A percentile compares a stretch with the other conserved stretches of the same genome.
Evolutionary conservation across 2,113 vertebrate genomes (phyloP).

Genomic region (Mesocricetus auratus): DNA sequence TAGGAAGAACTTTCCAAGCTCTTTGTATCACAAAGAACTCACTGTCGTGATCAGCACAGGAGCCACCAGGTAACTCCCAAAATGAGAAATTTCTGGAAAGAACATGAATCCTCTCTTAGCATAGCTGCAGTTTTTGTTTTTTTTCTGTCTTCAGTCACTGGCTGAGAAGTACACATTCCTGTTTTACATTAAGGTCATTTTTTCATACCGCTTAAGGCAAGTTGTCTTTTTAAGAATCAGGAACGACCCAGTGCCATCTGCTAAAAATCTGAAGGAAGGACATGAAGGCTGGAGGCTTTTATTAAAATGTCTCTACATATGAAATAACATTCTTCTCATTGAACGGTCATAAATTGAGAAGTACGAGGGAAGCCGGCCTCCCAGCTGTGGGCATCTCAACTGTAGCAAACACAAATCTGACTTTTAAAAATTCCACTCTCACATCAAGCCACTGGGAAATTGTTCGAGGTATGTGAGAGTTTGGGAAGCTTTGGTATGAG

Average conservation of each 20-base stretch:
- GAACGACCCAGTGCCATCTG: slow-evolving; percentile 75
- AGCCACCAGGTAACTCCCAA: slow-evolving; percentile 28
- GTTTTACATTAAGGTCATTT: slow-evolving; percentile 68
- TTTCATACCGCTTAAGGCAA: slow-evolving; percentile 69
- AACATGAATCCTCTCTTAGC: neutral
- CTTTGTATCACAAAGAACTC: slow-evolving; percentile 28
- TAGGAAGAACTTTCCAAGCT: slow-evolving; percentile 10
- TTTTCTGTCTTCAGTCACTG: slow-evolving; percentile 45
- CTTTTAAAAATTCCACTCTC: slow-evolving; percentile 58
- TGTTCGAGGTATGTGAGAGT: slow-evolving; percentile 49
- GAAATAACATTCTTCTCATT: slow-evolving; percentile 70
- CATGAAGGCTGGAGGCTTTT: slow-evolving; percentile 71
- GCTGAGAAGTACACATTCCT: slow-evolving; percentile 55
- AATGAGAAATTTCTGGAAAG: slow-evolving; percentile 44
- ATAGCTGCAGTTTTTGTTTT: neutral
- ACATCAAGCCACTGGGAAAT: slow-evolving; percentile 34
- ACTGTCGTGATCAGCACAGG: neutral
- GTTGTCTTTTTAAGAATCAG: slow-evolving; percentile 70
- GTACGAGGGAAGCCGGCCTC: slow-evolving; percentile 55
- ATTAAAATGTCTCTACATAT: slow-evolving; percentile 79
- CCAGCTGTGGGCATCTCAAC: slow-evolving; percentile 47
- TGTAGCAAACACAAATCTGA: slow-evolving; percentile 57
- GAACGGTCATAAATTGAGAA: slow-evolving; percentile 74
- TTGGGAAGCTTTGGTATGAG: slow-evolving; percentile 33
- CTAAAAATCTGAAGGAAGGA: slow-evolving; percentile 74